These are phyloP conservation scores for Scaptomyza montana DNA, from an alignment of 1,140 invertebrate species.

Conservation along the genomic window DNA sequence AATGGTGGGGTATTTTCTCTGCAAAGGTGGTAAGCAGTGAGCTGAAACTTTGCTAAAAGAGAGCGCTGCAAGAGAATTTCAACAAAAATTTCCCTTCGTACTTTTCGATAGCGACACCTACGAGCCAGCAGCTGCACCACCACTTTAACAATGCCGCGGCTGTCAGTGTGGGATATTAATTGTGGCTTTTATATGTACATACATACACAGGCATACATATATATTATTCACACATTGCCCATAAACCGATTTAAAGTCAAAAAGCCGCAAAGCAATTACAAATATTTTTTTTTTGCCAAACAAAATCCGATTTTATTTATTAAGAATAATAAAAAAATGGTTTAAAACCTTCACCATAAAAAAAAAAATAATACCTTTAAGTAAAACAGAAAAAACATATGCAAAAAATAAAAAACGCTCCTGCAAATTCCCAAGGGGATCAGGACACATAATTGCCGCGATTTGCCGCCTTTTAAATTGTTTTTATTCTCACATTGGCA, in stretches of 20 bases:
- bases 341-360: neutral
- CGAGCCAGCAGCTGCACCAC: neutral
- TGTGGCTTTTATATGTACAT: no score
- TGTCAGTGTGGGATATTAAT: no score
- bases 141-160: no score
- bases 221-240: no score
- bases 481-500: conserved; percentile 48
- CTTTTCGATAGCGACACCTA: conserved; percentile 42
- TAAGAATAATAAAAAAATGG: conserved; percentile 6
- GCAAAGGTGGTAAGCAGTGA: neutral
- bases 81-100: conserved; percentile 33
- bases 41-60: conserved; percentile 20
- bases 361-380: conserved; percentile 9
- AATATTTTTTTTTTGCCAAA: conserved; percentile 35
- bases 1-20: neutral
- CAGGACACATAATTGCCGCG: conserved; percentile 67
- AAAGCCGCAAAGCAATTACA: conserved; percentile 54
- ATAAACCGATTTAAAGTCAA: conserved; percentile 50
- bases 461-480: conserved; percentile 75
- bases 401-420: conserved; percentile 20
- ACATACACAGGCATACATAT: no score
- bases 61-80: neutral
- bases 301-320: conserved; percentile 51
- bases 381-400: neutral
- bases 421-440: conserved; percentile 46